Evolutionary conservation across 2,797 vertebrate genomes (phyloP).

Genomic region (Macropus fuliginosus): DNA sequence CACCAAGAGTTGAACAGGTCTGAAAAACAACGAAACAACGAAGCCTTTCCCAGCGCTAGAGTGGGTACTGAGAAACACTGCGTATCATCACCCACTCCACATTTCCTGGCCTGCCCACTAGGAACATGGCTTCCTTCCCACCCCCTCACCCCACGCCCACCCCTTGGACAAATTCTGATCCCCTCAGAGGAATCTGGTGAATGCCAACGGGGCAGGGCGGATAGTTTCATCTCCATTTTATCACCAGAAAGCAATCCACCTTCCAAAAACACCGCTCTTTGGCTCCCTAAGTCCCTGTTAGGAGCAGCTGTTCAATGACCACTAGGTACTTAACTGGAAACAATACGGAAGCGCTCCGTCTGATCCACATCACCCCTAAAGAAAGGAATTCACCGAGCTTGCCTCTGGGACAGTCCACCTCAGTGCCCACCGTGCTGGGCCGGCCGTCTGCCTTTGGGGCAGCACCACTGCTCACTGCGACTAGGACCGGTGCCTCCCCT

Average conservation of each 20-base stretch:
- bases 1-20: neutral
- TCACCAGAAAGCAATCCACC: neutral
- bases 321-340: neutral
- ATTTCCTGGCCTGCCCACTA: neutral
- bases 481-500: neutral
- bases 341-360: neutral
- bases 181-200: neutral
- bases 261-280: neutral
- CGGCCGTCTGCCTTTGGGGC: neutral
- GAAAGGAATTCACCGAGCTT: neutral
- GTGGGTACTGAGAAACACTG: neutral
- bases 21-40: neutral
- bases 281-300: neutral
- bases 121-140: neutral
- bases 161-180: neutral
- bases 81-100: neutral
- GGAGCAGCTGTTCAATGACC: neutral
- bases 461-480: neutral
- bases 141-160: neutral
- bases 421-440: neutral
- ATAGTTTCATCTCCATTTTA: neutral
- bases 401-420: neutral
- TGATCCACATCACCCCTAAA: neutral
- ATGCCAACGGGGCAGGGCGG: neutral
- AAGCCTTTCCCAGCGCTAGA: neutral